A percentile compares a stretch with the other conserved stretches of the same genome.
Evolutionary conservation across 1,140 invertebrate species (phyloP).

Genomic region (Sminthurinus signatus): DNA sequence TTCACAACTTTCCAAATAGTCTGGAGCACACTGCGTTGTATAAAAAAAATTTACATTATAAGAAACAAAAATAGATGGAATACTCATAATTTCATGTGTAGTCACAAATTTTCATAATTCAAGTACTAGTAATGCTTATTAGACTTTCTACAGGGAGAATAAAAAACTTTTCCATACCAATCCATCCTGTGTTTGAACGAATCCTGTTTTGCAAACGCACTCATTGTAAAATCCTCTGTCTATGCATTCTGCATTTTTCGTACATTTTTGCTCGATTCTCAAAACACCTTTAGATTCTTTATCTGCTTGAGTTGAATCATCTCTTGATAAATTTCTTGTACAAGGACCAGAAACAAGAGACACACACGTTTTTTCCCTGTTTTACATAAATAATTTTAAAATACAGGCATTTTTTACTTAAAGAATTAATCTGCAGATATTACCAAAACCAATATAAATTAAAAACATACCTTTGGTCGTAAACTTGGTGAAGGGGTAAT

Average conservation of each 20-base stretch:
- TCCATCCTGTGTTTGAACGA: slow-evolving; percentile 20
- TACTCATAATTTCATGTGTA: too few relatives aligned
- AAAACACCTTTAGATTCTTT: neutral
- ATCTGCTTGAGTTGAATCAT: neutral
- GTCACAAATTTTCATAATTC: too few relatives aligned
- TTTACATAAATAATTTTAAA: too few relatives aligned
- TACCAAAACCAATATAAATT: too few relatives aligned
- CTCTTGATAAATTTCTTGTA: neutral
- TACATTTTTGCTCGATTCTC: slow-evolving; percentile 7
- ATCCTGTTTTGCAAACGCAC: slow-evolving; percentile 20
- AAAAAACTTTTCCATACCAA: neutral
- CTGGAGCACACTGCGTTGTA: too few relatives aligned
- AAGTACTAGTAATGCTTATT: too few relatives aligned
- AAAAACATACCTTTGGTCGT: too few relatives aligned
- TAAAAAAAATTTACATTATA: too few relatives aligned
- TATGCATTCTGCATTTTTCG: slow-evolving; percentile 19
- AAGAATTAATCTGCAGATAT: too few relatives aligned
- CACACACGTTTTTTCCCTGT: slow-evolving; percentile 12
- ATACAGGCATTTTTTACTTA: too few relatives aligned
- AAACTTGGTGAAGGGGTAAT: slow-evolving; percentile 21
- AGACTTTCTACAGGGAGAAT: too few relatives aligned
- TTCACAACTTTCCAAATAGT: slow-evolving; percentile 3
- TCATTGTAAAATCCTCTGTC: slow-evolving; percentile 19
- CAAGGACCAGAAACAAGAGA: slow-evolving; percentile 23
- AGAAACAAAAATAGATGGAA: too few relatives aligned